phyloP scores from a whole-genome alignment of 1,140 invertebrate species.

The Steinernema feltiae region DNA sequence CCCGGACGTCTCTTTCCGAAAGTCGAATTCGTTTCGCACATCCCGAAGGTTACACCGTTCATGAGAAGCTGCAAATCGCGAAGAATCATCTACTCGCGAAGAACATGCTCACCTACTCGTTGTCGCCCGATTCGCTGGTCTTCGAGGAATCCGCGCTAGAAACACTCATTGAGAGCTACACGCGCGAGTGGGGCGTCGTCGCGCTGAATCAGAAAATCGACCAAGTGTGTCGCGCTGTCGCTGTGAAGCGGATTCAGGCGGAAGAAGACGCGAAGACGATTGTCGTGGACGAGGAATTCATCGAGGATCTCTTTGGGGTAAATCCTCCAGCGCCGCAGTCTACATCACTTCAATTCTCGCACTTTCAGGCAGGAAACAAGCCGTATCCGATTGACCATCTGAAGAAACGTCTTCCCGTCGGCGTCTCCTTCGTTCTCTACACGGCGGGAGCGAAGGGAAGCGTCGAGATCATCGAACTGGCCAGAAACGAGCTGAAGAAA shows the following conservation, averaged over 20 bases:
- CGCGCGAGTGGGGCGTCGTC: neutral
- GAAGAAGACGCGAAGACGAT: neutral
- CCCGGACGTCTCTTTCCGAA: neutral
- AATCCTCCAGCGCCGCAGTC: no score
- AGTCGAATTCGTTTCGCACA: neutral
- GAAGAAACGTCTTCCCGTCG: neutral
- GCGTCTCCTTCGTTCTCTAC: neutral
- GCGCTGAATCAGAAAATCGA: neutral
- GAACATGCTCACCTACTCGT: neutral
- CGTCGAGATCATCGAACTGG: neutral
- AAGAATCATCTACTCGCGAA: neutral
- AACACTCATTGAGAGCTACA: neutral
- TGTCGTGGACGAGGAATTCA: neutral
- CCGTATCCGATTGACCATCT: no score
- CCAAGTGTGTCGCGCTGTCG: neutral
- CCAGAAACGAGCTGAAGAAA: neutral
- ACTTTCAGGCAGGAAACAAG: no score
- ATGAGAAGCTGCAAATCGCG: neutral
- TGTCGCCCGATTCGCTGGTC: neutral
- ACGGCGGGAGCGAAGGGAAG: no score
- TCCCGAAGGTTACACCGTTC: neutral
- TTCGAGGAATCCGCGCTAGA: neutral
- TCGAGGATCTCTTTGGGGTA: neutral
- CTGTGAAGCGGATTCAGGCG: neutral
- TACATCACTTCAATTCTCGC: no score